Evolutionary conservation across 2,888 invertebrate genomes (phyloP), one percentile per base, ranked within the genome.

Genomic region (Tipula vernalis): DNA sequence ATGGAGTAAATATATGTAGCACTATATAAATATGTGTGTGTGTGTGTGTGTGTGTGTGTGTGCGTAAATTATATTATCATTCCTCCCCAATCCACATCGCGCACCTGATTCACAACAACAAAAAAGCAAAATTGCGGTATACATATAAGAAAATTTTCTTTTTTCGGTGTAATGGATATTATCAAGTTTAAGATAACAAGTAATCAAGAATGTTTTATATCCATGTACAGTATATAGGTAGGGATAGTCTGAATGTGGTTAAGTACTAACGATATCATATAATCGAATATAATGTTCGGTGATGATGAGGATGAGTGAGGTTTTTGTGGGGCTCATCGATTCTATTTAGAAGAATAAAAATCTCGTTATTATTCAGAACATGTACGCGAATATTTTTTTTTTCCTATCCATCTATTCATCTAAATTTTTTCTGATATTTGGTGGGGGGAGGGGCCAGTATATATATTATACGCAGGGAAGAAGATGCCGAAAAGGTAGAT

Each of bases 201-300:
- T 71, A 71, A 71, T 71, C 71, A 71, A 71, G 71, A 71, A 71
- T 71, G 71, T 71, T 71, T 28, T 71, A 28, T 71, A 15, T 51
- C 3, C 44, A 39, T 39, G 6, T 39, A 39, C 3, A 39, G 71
- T 28, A 71, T 71, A 28, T 57, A 57, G 3, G 28, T n/a, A 28
- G 71, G 71, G 71, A 71, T 71, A 71, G 71, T 71, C 71, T 71
- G 71, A 71, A 28, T 71, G 71, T 71, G 71, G 71, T 71, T 71
- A 71, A 71, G 71, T 71, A 71, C 71, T 71, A 71, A 71, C 71
- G 71, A 71, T 71, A 71, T 71, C 71, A 71, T 71, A 71, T 71
- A 71, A 71, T 71, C 71, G 71, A 71, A 28, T 71, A 71, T 71
- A 71, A 71, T 71, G 71, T 71, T 71, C 71, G 71, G 71, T 8